Conservation (phyloP, 2,888 invertebrate species). For the Dolichopus griseipennis region DNA sequence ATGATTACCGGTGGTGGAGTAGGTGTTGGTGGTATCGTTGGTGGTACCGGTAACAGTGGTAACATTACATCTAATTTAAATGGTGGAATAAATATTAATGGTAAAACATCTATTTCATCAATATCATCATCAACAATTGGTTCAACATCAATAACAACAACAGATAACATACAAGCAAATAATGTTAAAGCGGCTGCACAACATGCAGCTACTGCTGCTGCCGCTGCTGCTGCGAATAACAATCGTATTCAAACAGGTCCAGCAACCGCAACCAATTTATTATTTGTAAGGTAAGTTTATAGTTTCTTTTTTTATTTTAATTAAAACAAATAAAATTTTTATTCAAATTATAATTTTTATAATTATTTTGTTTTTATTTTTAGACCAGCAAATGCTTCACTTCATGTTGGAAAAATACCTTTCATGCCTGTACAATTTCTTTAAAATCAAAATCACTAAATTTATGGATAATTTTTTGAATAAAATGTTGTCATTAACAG, state of each 20-base stretch:
- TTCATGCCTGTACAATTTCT: conserved; percentile 41
- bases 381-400: conserved; percentile 39
- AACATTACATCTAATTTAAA: conserved; percentile 24
- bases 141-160: conserved; percentile 19
- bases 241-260: conserved; percentile 33
- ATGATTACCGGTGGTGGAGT: neutral
- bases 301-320: conserved; percentile 11
- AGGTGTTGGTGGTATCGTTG: neutral
- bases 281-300: conserved; percentile 43
- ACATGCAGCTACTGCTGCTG: conserved; percentile 18
- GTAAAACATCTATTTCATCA: conserved; percentile 24
- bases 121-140: conserved; percentile 20
- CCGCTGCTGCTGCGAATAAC: conserved; percentile 23
- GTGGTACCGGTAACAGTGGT: conserved; percentile 11
- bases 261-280: conserved; percentile 35
- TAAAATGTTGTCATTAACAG: neutral
- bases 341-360: neutral
- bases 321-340: neutral
- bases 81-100: conserved; percentile 16
- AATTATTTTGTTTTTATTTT: conserved; percentile 22
- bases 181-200: conserved; percentile 23
- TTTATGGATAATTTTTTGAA: neutral
- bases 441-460: conserved; percentile 24
- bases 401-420: conserved; percentile 40
- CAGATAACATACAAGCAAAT: conserved; percentile 19